phyloP scores from a whole-genome alignment of 2,797 vertebrate species.

The Pyrocephalus nanus region DNA sequence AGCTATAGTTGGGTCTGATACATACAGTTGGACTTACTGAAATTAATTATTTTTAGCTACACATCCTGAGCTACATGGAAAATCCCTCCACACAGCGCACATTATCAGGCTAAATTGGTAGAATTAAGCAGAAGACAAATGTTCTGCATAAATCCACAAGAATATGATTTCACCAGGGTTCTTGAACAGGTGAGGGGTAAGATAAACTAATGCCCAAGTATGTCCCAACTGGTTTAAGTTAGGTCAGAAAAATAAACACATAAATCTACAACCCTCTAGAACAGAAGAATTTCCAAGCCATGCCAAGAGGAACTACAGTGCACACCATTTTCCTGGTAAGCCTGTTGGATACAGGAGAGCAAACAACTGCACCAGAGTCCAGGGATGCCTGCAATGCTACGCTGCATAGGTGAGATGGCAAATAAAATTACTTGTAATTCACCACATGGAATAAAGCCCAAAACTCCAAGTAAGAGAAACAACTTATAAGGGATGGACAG shows the following conservation, averaged over 20 bases:
- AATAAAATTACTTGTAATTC: neutral
- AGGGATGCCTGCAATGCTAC: neutral
- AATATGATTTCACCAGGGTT: neutral
- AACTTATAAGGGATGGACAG: neutral
- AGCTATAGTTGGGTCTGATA: neutral
- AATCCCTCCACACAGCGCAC: rapidly evolving
- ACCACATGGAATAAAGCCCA: neutral
- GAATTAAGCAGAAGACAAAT: neutral
- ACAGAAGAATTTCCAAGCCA: neutral
- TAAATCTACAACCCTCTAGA: neutral
- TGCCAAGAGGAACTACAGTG: rapidly evolving
- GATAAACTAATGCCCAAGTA: neutral
- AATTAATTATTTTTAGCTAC: neutral
- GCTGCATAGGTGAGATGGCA: neutral
- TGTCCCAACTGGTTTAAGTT: rapidly evolving
- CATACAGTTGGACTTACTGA: neutral
- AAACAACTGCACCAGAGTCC: neutral
- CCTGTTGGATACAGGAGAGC: neutral
- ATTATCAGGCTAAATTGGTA: neutral
- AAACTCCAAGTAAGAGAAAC: neutral
- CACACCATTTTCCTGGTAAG: rapidly evolving
- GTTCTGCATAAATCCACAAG: neutral
- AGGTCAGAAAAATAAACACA: neutral
- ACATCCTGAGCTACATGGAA: neutral
- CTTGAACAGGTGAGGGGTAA: neutral